phyloP scores from a whole-genome alignment of 2,797 vertebrate genomes.

The Argyrosomus regius region DNA sequence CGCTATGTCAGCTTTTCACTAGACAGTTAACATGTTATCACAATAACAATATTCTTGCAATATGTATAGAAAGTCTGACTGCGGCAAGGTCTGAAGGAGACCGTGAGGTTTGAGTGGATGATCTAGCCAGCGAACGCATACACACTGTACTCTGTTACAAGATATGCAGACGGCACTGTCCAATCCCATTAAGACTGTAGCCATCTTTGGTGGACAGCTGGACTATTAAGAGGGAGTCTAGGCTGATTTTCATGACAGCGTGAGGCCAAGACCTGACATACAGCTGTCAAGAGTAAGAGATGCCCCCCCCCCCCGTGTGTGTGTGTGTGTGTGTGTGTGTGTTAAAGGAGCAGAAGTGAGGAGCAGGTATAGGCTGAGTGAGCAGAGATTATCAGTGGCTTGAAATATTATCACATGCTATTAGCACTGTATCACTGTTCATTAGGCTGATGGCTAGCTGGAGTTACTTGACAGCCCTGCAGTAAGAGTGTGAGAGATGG shows the following conservation, averaged over 20 bases:
- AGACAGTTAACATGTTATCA: no score
- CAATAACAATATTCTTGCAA: no score
- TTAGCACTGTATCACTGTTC: constrained; percentile 82
- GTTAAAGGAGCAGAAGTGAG: constrained; percentile 39
- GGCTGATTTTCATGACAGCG: constrained; percentile 69
- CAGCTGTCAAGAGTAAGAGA: constrained; percentile 54
- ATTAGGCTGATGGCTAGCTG: constrained; percentile 78
- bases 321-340: constrained; percentile 3
- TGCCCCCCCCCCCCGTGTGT: not conserved
- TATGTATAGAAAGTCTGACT: no score
- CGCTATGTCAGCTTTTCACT: no score
- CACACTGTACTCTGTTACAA: constrained; percentile 14
- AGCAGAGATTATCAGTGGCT: constrained; percentile 77
- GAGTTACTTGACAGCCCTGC: constrained; percentile 60
- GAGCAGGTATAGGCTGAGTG: constrained; percentile 77
- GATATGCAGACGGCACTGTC: constrained; percentile 58
- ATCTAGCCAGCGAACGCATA: constrained; percentile 3
- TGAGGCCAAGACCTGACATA: constrained; percentile 68
- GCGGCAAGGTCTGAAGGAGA: not conserved
- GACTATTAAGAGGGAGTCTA: constrained; percentile 58
- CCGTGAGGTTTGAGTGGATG: not conserved
- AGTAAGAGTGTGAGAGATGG: constrained; percentile 45
- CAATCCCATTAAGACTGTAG: constrained; percentile 66
- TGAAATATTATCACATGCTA: constrained; percentile 83
- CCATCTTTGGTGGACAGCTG: constrained; percentile 54